These are phyloP conservation scores for Mus spretus DNA, from an alignment of 2,797 vertebrate genomes.

Conservation along the genomic window DNA sequence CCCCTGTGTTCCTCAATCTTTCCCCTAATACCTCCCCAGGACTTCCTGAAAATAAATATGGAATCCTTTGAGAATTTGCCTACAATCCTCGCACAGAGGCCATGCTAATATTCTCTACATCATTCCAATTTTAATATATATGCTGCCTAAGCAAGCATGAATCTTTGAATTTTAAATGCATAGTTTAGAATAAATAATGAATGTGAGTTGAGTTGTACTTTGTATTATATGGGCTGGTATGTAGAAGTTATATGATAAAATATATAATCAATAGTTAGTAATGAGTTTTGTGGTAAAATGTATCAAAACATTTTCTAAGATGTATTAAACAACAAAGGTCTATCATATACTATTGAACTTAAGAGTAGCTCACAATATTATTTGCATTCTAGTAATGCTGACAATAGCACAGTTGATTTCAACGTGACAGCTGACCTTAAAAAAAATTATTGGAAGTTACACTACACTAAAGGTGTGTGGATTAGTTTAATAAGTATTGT, in stretches of 20 bases:
- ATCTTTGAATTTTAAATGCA: not conserved
- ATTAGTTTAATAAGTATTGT: slow-evolving; percentile 78
- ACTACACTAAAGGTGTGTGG: slow-evolving; percentile 76
- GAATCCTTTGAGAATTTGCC: not conserved
- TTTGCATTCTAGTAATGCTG: not conserved
- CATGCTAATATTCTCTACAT: not conserved
- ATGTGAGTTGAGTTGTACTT: not conserved
- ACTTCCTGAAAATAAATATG: not conserved
- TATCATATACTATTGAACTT: accelerated
- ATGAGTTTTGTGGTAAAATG: not conserved
- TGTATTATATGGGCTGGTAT: not conserved
- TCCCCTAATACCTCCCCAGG: not conserved
- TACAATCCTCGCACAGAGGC: not conserved
- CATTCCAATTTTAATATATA: not conserved
- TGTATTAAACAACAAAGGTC: not conserved
- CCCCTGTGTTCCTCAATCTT: not conserved
- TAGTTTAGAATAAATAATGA: not conserved
- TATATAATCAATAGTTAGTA: slow-evolving; percentile 50
- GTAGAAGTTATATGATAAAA: slow-evolving; percentile 12
- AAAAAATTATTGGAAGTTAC: slow-evolving; percentile 83
- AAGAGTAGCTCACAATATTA: not conserved
- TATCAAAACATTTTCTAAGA: slow-evolving; percentile 34
- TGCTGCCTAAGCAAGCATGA: not conserved
- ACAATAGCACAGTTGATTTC: not conserved
- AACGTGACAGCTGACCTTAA: slow-evolving; percentile 79